Base-by-base conservation (phyloP, 1,140 invertebrate genomes). In the Trichomalopsis sarcophagae region DNA sequence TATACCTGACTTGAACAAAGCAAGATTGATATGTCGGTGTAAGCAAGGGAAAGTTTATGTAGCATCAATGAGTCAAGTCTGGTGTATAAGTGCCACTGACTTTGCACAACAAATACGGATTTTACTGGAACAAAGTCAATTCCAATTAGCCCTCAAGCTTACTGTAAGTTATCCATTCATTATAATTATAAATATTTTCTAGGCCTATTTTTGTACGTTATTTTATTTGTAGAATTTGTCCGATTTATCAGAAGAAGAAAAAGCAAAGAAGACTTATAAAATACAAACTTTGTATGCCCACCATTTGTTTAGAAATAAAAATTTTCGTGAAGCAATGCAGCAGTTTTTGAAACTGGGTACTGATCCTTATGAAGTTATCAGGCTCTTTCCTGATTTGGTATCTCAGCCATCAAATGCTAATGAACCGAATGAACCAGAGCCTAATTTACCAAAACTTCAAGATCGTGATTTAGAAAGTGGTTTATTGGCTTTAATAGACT, bases 341-440 rank as follows among this genome's bases (percentile, higher is more conserved):
- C 95, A 98, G 88, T 99, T 99, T 93, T 94, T 96, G 10, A 96
- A 97, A 91, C 92, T 99, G 9, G 95, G 96, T 80, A 99, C 97
- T 68, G 98, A 99, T 94, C 97, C 98, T 0, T 97, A 97, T 79
- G 97, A 99, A 92, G 98, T 99, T 0, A 99, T 99, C 88, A 96
- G 97, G 84, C 92, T 99, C 14, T 99, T 98, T 94, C 98, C 98
- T 3, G 97, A 98, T 90, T 93, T 99, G 68, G 94, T 98, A 83
- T 96, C 97, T 1, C 95, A 96, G 82, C 94, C 93, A 44, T 86
- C 91, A 30, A 95, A 96, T 88, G 94, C 94, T 9, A 93, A 95
- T 87, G 91, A 94, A 75, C 86, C 92, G 14, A 89, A 88, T 87
- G 91, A 94, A 79, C 89, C 89, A 79, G 80, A 92, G 9, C 88